Evolutionary conservation across 2,113 vertebrate genomes (phyloP).

Genomic region (Pteropus alecto): DNA sequence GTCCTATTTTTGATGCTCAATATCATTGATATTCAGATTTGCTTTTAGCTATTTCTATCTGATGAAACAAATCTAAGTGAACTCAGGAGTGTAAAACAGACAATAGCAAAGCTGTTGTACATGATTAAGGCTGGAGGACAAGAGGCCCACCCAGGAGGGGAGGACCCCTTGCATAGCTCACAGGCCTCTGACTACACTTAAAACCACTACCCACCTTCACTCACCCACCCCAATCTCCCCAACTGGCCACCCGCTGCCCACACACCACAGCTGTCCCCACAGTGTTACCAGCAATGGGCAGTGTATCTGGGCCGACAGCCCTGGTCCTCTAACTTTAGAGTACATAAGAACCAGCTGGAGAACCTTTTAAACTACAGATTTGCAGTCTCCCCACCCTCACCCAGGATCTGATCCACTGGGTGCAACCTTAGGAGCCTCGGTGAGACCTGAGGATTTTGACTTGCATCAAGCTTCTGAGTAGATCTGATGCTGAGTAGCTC

Average conservation of each 20-base stretch:
- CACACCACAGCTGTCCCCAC: not conserved
- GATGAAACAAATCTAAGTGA: not conserved
- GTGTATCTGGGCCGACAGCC: not conserved
- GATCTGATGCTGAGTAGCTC: not conserved
- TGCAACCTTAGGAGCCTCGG: not conserved
- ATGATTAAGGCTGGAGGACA: not conserved
- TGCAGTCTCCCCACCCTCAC: not conserved
- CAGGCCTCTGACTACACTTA: not conserved
- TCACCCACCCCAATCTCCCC: not conserved
- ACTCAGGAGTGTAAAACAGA: not conserved
- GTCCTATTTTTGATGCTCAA: not conserved
- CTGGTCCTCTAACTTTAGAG: not conserved
- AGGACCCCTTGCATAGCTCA: not conserved
- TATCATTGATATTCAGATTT: not conserved
- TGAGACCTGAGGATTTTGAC: not conserved
- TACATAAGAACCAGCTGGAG: not conserved
- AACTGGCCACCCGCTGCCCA: accelerated
- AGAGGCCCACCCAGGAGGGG: not conserved
- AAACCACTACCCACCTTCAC: not conserved
- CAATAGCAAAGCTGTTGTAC: not conserved
- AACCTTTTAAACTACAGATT: not conserved
- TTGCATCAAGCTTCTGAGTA: not conserved
- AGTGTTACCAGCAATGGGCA: not conserved
- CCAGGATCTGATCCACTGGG: not conserved
- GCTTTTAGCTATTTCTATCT: not conserved